These are phyloP conservation scores for Bombus waltoni DNA, from an alignment of 1,140 invertebrate genomes.

Conservation along the genomic window DNA sequence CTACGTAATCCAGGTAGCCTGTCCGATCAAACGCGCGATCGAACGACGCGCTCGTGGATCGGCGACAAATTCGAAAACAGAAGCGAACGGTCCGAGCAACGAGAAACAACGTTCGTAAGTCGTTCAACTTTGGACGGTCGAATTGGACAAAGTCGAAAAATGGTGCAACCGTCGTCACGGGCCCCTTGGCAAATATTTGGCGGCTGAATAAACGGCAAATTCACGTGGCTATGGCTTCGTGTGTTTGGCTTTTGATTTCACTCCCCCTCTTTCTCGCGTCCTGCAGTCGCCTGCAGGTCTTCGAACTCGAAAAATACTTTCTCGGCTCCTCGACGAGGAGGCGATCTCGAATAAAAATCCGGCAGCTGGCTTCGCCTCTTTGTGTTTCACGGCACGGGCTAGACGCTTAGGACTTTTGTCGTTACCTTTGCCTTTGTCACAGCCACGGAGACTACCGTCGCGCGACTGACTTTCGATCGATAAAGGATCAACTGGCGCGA, in stretches of 20 bases:
- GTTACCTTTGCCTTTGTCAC: conserved; percentile 50
- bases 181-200: conserved; percentile 30
- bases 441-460: conserved; percentile 15
- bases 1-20: too few relatives aligned
- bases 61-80: not conserved
- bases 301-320: conserved; percentile 53
- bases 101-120: not conserved
- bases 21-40: too few relatives aligned
- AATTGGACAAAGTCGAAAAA: not conserved
- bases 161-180: not conserved
- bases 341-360: conserved; percentile 66
- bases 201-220: conserved; percentile 12
- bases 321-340: conserved; percentile 50
- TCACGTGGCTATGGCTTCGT: conserved; percentile 25
- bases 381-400: conserved; percentile 58
- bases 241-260: conserved; percentile 47
- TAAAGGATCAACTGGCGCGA: conserved; percentile 49
- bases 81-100: not conserved
- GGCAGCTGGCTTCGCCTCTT: conserved; percentile 61
- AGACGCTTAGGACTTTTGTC: conserved; percentile 61
- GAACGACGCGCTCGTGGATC: too few relatives aligned
- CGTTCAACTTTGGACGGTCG: not conserved
- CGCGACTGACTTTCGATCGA: conserved; percentile 58
- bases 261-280: conserved; percentile 43
- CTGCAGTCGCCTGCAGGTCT: conserved; percentile 42